Conservation (phyloP, 2,113 vertebrate genomes). For the Erpornis zantholeuca region DNA sequence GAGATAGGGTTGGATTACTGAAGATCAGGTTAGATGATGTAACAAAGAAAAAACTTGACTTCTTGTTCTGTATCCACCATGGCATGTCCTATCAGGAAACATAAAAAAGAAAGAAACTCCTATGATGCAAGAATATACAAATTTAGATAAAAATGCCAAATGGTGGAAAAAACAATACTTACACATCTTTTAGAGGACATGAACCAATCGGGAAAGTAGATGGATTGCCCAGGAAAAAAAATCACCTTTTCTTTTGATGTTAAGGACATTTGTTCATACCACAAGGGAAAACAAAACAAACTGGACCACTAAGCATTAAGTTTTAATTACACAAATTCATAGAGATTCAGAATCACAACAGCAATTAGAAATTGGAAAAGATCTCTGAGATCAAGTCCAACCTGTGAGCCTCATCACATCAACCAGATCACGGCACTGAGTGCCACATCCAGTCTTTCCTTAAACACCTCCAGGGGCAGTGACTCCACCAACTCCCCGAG, state of each 20-base stretch:
- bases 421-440: not conserved
- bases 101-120: fast-evolving
- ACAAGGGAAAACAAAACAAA: not conserved
- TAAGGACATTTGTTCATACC: not conserved
- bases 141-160: not conserved
- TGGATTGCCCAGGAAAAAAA: not conserved
- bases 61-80: not conserved
- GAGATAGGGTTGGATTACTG: not conserved
- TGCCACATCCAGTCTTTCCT: not conserved
- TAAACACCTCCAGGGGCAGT: not conserved
- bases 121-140: not conserved
- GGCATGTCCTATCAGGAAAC: not conserved
- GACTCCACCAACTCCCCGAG: not conserved
- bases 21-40: not conserved
- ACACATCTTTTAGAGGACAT: not conserved
- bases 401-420: not conserved
- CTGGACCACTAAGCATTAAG: not conserved
- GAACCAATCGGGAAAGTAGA: not conserved
- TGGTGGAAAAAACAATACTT: not conserved
- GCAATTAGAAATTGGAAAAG: not conserved
- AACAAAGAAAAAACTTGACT: not conserved
- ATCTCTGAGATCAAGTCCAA: fast-evolving
- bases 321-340: not conserved
- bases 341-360: not conserved
- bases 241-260: not conserved